Base-by-base conservation (phyloP, 1,140 invertebrate species). In the Bombus superbus region DNA sequence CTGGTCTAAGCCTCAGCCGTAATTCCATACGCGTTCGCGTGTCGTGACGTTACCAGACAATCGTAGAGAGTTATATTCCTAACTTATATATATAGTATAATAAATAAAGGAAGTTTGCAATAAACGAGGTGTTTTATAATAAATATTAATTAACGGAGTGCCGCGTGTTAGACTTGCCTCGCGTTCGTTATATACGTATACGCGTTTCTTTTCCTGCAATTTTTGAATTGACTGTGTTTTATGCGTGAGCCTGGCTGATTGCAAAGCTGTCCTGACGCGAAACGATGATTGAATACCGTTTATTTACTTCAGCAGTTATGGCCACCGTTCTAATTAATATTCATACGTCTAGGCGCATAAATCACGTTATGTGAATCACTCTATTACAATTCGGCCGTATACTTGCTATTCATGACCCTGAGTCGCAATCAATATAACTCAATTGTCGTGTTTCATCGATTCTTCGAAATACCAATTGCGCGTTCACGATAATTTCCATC, bases 401-500 rank as follows among this genome's bases (percentile, higher is more conserved):
- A 77, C 62, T 83, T 83, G 81, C 76, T 83, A 83, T 83, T 77
- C 81, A 83, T 83, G 81, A 77, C 59, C 62, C 73, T 77, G 62
- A 83, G 44, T 69, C 2, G 81, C 76, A 83, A 83, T 83, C 81
- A 83, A 57, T 77, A 47, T 68, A 66, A 53, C 44, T 77, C 73
- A 35, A 77, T 66, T 77, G 73, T 69, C 73, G 38, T 69, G 66
- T 38, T 22, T 64, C 64, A 69, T 76, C 62, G 73, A 42, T 57
- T 83, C 72, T 83, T 83, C 44, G 28, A 53, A 77, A 68, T 66
- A n/a, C 28, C 40, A 69, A 83, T 77, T 32, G 10, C 22, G 10
- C 25, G 13, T 53, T 53, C 22, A 11, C 2, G 72, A 40, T 83
- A 76, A 77, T 77, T 53, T 38, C 25, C 18, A 28, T 15, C 13